Evolutionary conservation across 2,888 invertebrate species (phyloP), one percentile per base, ranked within the genome.

Genomic region (Epinotia nisella): DNA sequence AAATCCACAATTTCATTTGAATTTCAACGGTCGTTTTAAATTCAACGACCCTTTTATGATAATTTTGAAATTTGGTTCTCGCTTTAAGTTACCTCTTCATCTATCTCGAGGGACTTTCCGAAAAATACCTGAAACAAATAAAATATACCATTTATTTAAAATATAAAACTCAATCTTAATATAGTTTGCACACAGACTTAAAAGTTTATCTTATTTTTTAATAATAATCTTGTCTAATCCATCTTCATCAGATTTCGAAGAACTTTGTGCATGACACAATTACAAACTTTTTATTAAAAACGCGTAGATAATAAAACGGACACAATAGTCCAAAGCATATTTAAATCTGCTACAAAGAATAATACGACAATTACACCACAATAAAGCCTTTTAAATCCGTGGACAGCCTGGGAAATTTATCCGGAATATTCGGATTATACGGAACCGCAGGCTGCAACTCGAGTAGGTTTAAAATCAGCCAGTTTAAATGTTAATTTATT

Each of bases 71-170:
- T 85, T 83, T 77, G 75, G 71, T 77, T 80, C 74, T 70, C 76
- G 75, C 79, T 75, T 64, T 80, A 84, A 76, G 79, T 84, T 77
- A 76, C 73, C 74, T 81, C 80, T 76, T 90, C 90, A 89, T 90
- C 91, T 88, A 84, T 79, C 80, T 79, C 82, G 51, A 77, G 75
- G 78, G 71, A 76, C 72, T 79, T 85, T 81, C 88, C 88, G 84
- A 85, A 91, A 91, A 93, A 93, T 93, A 93, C 93, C 93, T 93
- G 92, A 58, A 92, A 93, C 84, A 88, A 79, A 80, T 75, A 59
- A 45, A 73, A 71, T 67, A 76, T 80, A 79, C 80, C 70, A 71
- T 75, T 66, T 19, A 24, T 62, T 61, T 45, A 61, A 5, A 17
- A 60, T 35, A 35, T 35, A 21, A 13, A 17, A 17, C 35, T 35